A percentile compares a stretch with the other conserved stretches of the same genome.
These are phyloP conservation scores for Glaucomys volans DNA, from an alignment of 2,113 vertebrate species.

Conservation along the genomic window DNA sequence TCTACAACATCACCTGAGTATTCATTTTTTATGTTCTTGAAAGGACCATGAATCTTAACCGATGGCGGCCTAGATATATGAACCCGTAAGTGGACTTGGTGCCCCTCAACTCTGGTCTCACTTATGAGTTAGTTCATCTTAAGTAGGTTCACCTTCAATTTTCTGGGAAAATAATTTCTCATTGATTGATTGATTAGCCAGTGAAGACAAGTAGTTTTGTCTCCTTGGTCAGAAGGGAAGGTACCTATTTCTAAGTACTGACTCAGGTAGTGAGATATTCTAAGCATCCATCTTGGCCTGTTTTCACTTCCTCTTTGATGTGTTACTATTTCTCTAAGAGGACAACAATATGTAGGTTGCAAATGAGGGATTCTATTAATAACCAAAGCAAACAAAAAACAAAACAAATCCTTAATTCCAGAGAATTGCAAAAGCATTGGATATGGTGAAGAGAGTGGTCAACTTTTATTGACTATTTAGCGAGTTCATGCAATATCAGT, in stretches of 20 bases:
- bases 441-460: too few species aligned
- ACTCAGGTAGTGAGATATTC: neutral
- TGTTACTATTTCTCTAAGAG: neutral
- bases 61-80: neutral
- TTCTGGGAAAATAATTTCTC: neutral
- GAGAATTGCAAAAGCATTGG: too few species aligned
- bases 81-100: neutral
- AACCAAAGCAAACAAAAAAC: neutral
- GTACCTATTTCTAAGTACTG: neutral
- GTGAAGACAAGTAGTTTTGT: neutral
- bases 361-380: neutral
- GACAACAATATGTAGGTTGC: neutral
- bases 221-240: neutral
- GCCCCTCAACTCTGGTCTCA: neutral
- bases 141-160: neutral
- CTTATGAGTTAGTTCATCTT: neutral
- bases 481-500: too few species aligned
- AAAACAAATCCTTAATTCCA: neutral
- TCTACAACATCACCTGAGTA: neutral
- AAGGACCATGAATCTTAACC: neutral
- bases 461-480: too few species aligned
- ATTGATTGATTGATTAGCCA: neutral
- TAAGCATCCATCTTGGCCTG: neutral
- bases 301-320: neutral
- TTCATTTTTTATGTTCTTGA: neutral